Evolutionary conservation across 2,113 vertebrate species (phyloP).

Genomic region (Rhabdomys dilectus): DNA sequence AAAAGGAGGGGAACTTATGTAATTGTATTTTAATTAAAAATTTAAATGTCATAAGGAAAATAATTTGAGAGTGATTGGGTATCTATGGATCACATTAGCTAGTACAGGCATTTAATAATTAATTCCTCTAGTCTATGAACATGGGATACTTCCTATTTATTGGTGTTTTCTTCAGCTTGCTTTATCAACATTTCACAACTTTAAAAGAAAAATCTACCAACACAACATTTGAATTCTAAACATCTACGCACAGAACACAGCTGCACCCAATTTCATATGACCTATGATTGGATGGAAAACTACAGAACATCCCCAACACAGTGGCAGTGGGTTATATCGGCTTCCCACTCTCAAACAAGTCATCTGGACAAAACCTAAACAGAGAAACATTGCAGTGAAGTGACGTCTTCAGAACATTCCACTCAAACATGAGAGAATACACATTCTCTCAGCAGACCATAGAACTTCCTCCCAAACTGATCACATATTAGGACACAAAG

Average conservation of each 20-base stretch:
- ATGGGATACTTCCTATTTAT: not conserved
- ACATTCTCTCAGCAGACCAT: not conserved
- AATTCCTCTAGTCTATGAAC: not conserved
- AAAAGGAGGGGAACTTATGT: not conserved
- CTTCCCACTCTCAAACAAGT: not conserved
- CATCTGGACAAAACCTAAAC: not conserved
- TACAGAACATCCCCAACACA: too few species aligned
- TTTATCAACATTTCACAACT: not conserved
- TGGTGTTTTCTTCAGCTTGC: not conserved
- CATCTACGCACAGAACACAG: not conserved
- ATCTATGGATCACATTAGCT: not conserved
- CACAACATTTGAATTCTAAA: not conserved
- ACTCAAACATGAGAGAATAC: not conserved
- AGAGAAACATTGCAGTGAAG: not conserved
- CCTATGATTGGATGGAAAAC: not conserved
- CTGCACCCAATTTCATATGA: not conserved
- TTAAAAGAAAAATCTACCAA: not conserved
- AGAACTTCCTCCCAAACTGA: not conserved
- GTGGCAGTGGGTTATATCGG: not conserved
- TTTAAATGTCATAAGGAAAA: not conserved
- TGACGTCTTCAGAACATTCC: not conserved
- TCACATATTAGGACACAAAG: not conserved
- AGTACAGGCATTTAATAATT: not conserved
- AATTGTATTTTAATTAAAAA: not conserved
- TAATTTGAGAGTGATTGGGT: not conserved